Evolutionary conservation across 2,888 invertebrate genomes (phyloP).

Genomic region (Drosophila koepferae): DNA sequence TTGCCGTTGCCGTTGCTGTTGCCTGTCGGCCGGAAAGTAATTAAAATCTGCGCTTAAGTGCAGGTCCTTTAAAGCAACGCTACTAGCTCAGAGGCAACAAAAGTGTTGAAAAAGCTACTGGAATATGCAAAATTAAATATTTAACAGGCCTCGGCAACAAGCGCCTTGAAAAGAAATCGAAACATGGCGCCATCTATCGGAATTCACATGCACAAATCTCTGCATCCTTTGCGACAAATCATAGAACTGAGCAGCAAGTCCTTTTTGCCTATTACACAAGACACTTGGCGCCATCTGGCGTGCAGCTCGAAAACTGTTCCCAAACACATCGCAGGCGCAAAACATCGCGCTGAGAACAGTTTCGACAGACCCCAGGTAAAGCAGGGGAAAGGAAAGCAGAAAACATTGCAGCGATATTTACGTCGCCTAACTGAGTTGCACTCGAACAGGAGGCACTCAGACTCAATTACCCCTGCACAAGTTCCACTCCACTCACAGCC

Average conservation of each 20-base stretch:
- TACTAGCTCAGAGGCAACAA: conserved; percentile 21
- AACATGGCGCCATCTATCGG: conserved; percentile 40
- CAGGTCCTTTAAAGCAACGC: conserved; percentile 64
- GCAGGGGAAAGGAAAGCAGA: conserved; percentile 4
- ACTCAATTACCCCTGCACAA: conserved; percentile 45
- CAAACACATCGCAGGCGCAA: conserved; percentile 26
- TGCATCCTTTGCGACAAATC: conserved; percentile 18
- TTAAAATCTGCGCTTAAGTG: conserved; percentile 78
- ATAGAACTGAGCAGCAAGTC: conserved; percentile 29
- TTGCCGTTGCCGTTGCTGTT: conserved; percentile 60
- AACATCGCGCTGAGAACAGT: conserved; percentile 27
- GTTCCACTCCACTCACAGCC: conserved; percentile 31
- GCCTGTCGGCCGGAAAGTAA: conserved; percentile 79
- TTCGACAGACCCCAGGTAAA: not conserved
- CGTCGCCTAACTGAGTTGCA: conserved; percentile 30
- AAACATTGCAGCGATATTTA: conserved; percentile 30
- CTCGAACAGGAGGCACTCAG: conserved; percentile 47
- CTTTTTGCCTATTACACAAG: conserved; percentile 5
- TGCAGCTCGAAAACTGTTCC: conserved; percentile 39
- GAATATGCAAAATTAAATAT: conserved; percentile 55
- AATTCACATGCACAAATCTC: conserved; percentile 13
- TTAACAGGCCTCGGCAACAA: conserved; percentile 44
- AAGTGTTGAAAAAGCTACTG: conserved; percentile 54
- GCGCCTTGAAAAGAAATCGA: not conserved
- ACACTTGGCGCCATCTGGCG: conserved; percentile 52